Base-by-base conservation (phyloP, 2,113 vertebrate genomes). In the Calonectris borealis region DNA sequence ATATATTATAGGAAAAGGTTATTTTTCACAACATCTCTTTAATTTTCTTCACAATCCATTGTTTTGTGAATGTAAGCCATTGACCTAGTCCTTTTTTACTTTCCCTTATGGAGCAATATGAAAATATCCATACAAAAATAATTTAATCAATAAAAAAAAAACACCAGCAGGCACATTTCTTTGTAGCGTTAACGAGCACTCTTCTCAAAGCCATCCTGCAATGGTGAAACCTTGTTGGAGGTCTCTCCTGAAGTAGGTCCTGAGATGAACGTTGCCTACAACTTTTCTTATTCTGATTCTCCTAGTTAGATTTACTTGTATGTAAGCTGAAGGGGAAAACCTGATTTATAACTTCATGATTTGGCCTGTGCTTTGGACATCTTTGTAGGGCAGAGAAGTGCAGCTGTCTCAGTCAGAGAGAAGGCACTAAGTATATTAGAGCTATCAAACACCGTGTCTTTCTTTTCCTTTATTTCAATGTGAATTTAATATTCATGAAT, bases 401-500 rank as follows among this genome's bases (percentile, higher is more conserved):
- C 29, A 55, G 8, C 24, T n/a, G 8, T 24, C 38, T 80, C 49
- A 19, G 38, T 12, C 1, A 0, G 38, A 69, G n/a, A 49, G 25
- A 44, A 86, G 36, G 22, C 42, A 40, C 52, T 36, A 70, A 16
- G 12, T 90, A 20, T 54, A 48, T 42, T 61, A 69, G 54, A 54
- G 18, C 6, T 68, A 12, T 36, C 1, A 2, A 21, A 73, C 11
- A 48, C 13, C 0, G 0, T 44, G 16, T 68, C 57, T 77, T 60
- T 69, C 24, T 73, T 88, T 81, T 51, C 16, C 22, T 86, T 83
- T 62, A 51, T 58, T 91, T 51, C 76, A 44, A 3, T 48, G 16
- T 54, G 38, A 90, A 86, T 94, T 96, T 84, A 86, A 32, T 65
- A 95, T 70, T 92, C 51, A 58, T 70, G 55, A 82, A 12, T 83